phyloP scores from a whole-genome alignment of 37 sponge, comb jelly and placozoan genomes.

The Hormiphora californensis region DNA sequence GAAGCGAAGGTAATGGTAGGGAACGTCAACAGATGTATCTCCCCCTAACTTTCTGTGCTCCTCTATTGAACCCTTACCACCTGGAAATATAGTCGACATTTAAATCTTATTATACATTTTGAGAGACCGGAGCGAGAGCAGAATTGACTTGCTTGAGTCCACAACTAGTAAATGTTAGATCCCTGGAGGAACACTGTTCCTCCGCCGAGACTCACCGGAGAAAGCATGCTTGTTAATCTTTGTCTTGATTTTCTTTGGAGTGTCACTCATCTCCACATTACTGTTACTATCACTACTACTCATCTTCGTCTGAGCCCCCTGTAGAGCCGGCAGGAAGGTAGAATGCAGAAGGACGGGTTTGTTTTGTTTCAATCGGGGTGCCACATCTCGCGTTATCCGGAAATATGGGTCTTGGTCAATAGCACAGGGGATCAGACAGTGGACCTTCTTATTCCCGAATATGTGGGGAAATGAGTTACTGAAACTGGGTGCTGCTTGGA shows the following conservation, averaged over 20 bases:
- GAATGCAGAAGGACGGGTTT: conserved; percentile 97
- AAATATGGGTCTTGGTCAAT: conserved; percentile 99
- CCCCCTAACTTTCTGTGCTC: conserved; percentile 89
- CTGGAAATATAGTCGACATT: background rate
- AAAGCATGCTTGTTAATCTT: conserved; percentile 99
- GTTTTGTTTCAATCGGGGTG: conserved; percentile 85
- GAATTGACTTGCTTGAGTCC: no score
- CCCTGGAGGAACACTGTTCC: no score
- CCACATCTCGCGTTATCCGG: conserved; percentile 97
- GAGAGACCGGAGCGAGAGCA: no score
- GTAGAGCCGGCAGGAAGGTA: conserved; percentile 94
- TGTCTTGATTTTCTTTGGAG: conserved; percentile 76
- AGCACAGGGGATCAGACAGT: conserved; percentile 96
- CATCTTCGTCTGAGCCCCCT: conserved; percentile 96
- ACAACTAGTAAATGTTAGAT: no score
- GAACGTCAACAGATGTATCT: conserved; percentile 87
- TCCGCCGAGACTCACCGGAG: conserved; percentile 70
- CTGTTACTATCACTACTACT: conserved; percentile 90
- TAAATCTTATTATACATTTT: no score
- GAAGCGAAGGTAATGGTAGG: conserved; percentile 93
- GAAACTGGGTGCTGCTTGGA: conserved; percentile 95
- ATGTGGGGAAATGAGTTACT: conserved; percentile 89
- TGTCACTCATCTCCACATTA: conserved; percentile 89
- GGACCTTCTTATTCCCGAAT: conserved; percentile 81
- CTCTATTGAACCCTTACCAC: conserved; percentile 84